Base-by-base conservation (phyloP, 2,888 invertebrate genomes). In the Philopedon plagiatum region DNA sequence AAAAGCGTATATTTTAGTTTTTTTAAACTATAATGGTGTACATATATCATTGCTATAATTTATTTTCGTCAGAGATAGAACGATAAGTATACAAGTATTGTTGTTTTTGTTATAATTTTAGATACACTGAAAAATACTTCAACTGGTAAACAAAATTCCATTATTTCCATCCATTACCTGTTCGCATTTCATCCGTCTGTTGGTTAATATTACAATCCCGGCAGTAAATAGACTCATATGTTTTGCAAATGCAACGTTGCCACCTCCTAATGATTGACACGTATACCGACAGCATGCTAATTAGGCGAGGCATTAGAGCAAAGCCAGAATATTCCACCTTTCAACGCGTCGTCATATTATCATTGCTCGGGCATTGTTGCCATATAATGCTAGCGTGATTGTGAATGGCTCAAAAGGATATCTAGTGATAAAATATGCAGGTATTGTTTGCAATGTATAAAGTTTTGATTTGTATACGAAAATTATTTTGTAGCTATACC, bases 201-300 rank as follows among this genome's bases (percentile, higher is more conserved):
- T 34, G 32, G 13, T 15, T 39, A n/a, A 49, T 23, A 49, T 49
- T 49, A 49, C 49, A 49, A 23, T 49, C n/a, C 23, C 8, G 9
- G 39, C 37, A 9, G n/a, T 21, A 39, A 37, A 34, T 34, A 57
- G 4, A 21, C 39, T 58, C 58, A 58, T 58, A 39, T 58, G 58
- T 58, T 58, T 58, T 58, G 58, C 37, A 58, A 58, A 58, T 58
- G 58, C 58, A 58, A 13, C 13, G 58, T 58, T 58, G 58, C 58
- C 37, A 39, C 15, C 37, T 34, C 58, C 23, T 8, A 58, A 58
- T 58, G 58, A 58, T 58, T 58, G 58, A 39, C 58, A 58, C 58
- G 21, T 37, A 23, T 58, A 58, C 58, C 39, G 58, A 58, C 58
- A 37, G 58, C 13, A 37, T 58, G 15, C 58, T 58, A 58, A 58